Percentiles rank a stretch among this genome's conserved stretches.
Evolutionary conservation across 2,113 vertebrate species (phyloP).

Genomic region (Sinocyclocheilus maitianheensis): DNA sequence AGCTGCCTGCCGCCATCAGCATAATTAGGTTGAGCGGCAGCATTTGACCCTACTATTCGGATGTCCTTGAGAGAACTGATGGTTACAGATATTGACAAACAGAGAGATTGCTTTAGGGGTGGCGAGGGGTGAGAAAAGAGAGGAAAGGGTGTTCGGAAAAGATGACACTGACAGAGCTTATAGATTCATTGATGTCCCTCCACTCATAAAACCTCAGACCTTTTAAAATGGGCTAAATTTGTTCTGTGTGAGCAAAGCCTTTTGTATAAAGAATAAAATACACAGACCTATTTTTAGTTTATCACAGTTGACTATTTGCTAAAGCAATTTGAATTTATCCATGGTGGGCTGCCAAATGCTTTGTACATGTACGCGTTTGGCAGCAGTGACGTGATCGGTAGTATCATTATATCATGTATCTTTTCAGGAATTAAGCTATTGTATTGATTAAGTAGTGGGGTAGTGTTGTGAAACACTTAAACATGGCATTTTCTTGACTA

Average conservation of each 20-base stretch:
- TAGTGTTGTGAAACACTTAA: neutral
- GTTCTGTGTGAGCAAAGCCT: neutral
- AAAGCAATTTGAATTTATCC: neutral
- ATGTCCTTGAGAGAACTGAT: conserved; percentile 58
- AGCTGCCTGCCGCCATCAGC: conserved; percentile 55
- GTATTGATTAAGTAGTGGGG: neutral
- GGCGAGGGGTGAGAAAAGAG: conserved; percentile 16
- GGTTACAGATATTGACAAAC: conserved; percentile 54
- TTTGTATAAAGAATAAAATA: neutral
- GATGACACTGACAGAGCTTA: conserved; percentile 45
- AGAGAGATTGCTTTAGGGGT: conserved; percentile 28
- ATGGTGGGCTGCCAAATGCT: neutral
- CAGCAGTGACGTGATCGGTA: neutral
- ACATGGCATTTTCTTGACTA: neutral
- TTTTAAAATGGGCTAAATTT: neutral
- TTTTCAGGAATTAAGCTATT: neutral
- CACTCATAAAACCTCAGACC: neutral
- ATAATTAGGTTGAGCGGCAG: conserved; percentile 58
- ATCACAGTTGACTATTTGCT: neutral
- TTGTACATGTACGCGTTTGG: neutral
- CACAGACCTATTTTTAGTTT: neutral
- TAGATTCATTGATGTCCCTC: conserved; percentile 25
- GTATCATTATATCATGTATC: neutral
- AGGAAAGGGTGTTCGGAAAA: conserved; percentile 36
- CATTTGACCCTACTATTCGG: conserved; percentile 42